These are phyloP conservation scores for Aplodontia rufa DNA, from an alignment of 2,113 vertebrate genomes.

Conservation along the genomic window DNA sequence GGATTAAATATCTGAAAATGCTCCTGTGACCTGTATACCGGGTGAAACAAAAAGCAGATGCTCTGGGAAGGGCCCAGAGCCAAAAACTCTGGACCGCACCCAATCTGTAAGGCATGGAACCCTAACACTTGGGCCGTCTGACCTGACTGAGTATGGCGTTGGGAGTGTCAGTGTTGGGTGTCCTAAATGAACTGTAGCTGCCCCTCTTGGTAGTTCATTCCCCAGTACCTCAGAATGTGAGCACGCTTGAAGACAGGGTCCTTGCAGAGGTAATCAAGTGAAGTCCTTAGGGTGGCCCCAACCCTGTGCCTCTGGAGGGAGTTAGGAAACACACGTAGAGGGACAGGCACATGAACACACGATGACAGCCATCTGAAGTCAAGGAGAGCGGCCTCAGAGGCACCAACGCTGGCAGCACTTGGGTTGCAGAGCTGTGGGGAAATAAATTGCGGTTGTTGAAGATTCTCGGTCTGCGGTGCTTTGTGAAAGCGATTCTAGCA, in stretches of 20 bases:
- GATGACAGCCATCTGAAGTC: not conserved
- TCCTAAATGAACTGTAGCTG: too few species aligned
- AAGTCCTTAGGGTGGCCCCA: not conserved
- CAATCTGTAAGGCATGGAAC: not conserved
- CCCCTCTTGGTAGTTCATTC: too few species aligned
- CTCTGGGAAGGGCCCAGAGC: not conserved
- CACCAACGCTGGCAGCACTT: too few species aligned
- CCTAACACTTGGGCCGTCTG: not conserved
- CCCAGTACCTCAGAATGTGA: too few species aligned
- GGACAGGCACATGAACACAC: too few species aligned
- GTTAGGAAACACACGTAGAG: not conserved
- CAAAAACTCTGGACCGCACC: not conserved
- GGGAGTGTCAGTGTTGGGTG: rapidly evolving
- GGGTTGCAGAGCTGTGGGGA: not conserved
- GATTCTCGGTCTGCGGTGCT: not conserved
- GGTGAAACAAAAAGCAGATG: not conserved
- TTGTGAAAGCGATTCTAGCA: not conserved
- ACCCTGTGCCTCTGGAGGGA: not conserved
- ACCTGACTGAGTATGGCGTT: rapidly evolving
- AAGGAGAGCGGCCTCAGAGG: not conserved
- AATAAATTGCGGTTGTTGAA: not conserved
- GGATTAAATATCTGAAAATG: not conserved
- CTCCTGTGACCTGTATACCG: not conserved
- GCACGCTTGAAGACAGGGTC: not conserved
- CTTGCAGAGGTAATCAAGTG: not conserved